Percentiles rank a stretch among this genome's conserved stretches.
These are phyloP conservation scores for Mastacembelus armatus DNA, from an alignment of 2,797 vertebrate genomes.

Conservation along the genomic window DNA sequence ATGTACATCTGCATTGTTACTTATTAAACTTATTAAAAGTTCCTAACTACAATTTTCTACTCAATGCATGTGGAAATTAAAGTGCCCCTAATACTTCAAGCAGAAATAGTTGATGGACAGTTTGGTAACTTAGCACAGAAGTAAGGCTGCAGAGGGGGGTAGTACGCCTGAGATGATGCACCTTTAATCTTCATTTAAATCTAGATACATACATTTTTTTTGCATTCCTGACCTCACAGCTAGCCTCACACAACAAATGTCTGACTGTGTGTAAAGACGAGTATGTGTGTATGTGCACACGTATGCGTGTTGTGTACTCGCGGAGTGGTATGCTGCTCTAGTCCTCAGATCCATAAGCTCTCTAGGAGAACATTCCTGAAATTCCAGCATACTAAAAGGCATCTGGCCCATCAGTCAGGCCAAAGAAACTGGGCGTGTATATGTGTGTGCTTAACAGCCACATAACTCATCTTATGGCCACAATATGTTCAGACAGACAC, in stretches of 20 bases:
- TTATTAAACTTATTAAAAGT: background rate
- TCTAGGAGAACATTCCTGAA: conserved; percentile 42
- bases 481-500: background rate
- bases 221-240: too few relatives aligned
- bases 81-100: too few relatives aligned
- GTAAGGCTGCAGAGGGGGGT: too few relatives aligned
- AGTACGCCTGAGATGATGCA: too few relatives aligned
- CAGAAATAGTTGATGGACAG: too few relatives aligned
- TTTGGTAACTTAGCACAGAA: too few relatives aligned
- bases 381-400: conserved; percentile 34
- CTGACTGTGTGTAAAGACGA: background rate
- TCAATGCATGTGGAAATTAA: too few relatives aligned
- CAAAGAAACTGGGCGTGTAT: conserved; percentile 3
- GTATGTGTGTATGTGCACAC: background rate
- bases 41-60: too few relatives aligned
- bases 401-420: conserved; percentile 54
- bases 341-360: conserved; percentile 8
- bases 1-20: background rate
- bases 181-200: too few relatives aligned
- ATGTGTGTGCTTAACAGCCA: conserved; percentile 4
- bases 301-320: conserved; percentile 1
- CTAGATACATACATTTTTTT: too few relatives aligned
- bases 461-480: background rate
- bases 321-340: conserved; percentile 1
- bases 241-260: background rate